Percentiles rank a stretch among this genome's conserved stretches.
Evolutionary conservation across 2,888 invertebrate species (phyloP).

Genomic region (Drymonia ruficornis): DNA sequence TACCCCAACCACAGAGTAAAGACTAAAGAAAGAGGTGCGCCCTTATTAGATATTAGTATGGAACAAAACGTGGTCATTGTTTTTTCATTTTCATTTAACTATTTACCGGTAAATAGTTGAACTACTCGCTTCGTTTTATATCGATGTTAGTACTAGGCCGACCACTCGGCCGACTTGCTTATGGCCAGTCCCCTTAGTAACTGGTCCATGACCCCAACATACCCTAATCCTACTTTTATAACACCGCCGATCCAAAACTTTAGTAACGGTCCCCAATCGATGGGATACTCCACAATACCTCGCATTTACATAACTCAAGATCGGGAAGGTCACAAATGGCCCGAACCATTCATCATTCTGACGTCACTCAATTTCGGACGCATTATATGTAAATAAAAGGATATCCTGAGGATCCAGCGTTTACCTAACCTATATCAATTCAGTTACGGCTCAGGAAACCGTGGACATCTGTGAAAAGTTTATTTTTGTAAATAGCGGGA

Average conservation of each 20-base stretch:
- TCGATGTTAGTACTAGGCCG: too few species aligned
- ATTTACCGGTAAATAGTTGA: too few species aligned
- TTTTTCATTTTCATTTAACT: too few species aligned
- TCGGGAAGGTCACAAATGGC: conserved; percentile 51
- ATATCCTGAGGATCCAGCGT: conserved; percentile 35
- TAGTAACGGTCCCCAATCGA: conserved; percentile 40
- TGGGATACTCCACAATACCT: conserved; percentile 42
- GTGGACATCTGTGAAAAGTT: conserved; percentile 30
- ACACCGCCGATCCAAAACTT: conserved; percentile 34
- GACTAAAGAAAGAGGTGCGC: too few species aligned
- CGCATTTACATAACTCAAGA: conserved; percentile 53
- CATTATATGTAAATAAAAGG: conserved; percentile 47
- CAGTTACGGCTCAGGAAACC: conserved; percentile 36
- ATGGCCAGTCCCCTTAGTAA: too few species aligned
- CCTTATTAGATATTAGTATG: too few species aligned
- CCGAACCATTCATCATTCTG: conserved; percentile 51
- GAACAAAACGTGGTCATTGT: too few species aligned
- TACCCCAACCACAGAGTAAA: too few species aligned
- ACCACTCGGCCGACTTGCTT: too few species aligned
- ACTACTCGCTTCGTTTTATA: too few species aligned
- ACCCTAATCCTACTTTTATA: conserved; percentile 24
- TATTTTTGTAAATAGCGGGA: conserved; percentile 6
- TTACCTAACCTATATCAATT: conserved; percentile 44
- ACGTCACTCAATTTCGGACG: conserved; percentile 56
- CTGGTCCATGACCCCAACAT: too few species aligned